These are phyloP conservation scores for Thamnaconus septentrionalis DNA, from an alignment of 2,113 vertebrate species.

Conservation along the genomic window DNA sequence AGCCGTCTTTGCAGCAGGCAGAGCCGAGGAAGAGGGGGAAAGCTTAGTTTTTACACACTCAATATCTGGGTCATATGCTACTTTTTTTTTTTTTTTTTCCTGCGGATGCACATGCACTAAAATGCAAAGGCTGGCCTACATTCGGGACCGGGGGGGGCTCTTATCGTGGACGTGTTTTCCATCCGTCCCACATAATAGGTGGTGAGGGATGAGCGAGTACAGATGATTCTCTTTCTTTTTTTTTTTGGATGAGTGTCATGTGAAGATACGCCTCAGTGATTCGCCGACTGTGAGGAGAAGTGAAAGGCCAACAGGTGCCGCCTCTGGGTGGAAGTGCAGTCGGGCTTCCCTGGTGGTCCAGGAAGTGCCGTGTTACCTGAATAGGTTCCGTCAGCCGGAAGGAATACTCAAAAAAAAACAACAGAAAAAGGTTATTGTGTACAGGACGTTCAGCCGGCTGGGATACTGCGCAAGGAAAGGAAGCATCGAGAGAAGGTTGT, in stretches of 20 bases:
- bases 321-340: constrained; percentile 18
- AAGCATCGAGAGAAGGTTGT: too few relatives aligned
- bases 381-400: constrained; percentile 8
- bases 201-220: constrained; percentile 21
- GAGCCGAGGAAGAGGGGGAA: constrained; percentile 9
- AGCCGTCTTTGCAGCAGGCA: constrained; percentile 30
- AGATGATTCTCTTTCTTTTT: constrained; percentile 35
- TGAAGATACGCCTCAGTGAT: constrained; percentile 43
- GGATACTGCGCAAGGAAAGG: too few relatives aligned
- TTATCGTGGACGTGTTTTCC: background rate
- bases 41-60: constrained; percentile 41
- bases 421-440: too few relatives aligned
- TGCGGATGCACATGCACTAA: background rate
- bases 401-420: too few relatives aligned
- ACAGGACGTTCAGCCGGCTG: too few relatives aligned
- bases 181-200: constrained; percentile 26
- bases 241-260: constrained; percentile 21
- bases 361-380: constrained; percentile 14
- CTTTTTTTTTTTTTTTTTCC: background rate
- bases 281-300: constrained; percentile 27
- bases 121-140: background rate
- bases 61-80: constrained; percentile 55
- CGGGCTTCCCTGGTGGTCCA: constrained; percentile 1
- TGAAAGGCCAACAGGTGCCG: constrained; percentile 14
- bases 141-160: background rate